These are phyloP conservation scores for Stomorhina lunata DNA, from an alignment of 2,888 invertebrate genomes.

Conservation along the genomic window DNA sequence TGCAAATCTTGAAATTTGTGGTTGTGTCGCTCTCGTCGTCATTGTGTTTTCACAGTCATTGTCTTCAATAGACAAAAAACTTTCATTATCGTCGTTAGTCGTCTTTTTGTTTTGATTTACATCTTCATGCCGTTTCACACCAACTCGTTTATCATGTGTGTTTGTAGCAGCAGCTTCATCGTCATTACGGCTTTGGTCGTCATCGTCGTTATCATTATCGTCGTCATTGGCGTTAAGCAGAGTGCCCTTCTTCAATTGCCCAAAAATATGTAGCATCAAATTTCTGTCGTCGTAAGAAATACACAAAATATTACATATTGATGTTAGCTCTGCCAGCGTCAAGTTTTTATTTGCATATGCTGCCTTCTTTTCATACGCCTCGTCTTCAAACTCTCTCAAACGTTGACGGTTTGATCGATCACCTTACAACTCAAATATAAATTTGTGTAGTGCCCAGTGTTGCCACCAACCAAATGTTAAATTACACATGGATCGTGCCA, in stretches of 20 bases:
- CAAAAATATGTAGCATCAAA: constrained; percentile 37
- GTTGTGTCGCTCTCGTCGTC: neutral
- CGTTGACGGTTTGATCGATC: constrained; percentile 48
- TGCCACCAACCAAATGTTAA: no score
- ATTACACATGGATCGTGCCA: no score
- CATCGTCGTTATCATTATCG: neutral
- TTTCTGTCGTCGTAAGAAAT: constrained; percentile 39
- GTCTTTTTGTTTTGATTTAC: neutral
- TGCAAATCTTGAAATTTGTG: constrained; percentile 22
- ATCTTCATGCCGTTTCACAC: no score
- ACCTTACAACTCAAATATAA: constrained; percentile 48
- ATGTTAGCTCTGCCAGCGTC: constrained; percentile 21
- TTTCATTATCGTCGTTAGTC: neutral
- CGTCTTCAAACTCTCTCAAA: constrained; percentile 45
- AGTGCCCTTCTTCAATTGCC: neutral
- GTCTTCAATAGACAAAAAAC: constrained; percentile 2
- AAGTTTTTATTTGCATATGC: constrained; percentile 29
- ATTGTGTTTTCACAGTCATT: neutral
- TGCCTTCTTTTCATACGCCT: constrained; percentile 23
- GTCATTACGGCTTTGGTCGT: neutral
- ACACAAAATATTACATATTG: constrained; percentile 36
- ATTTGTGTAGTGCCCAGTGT: constrained; percentile 52
- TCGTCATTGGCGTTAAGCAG: constrained; percentile 16
- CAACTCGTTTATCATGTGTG: no score
- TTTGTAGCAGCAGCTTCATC: neutral